Base-by-base conservation (phyloP, 30 jellyfish, hydroid and myxozoan genomes). In the Chrysaora quinquecirrha region DNA sequence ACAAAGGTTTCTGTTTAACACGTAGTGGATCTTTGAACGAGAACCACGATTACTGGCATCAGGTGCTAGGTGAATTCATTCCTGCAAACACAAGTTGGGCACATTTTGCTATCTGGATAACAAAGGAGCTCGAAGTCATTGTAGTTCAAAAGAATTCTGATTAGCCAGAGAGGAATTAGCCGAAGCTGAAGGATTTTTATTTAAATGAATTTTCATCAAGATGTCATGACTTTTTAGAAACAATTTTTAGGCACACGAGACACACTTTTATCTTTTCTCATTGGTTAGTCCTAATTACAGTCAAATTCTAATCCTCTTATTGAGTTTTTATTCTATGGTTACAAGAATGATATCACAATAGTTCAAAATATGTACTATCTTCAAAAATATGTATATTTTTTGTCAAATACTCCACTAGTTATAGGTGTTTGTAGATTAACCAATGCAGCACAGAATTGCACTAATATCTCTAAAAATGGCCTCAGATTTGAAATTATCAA, bases 381-480 rank as follows among this genome's bases (percentile, higher is more conserved):
- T 64, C 6, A 6, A 6, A 3, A 64, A 22, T 64, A 9, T 3
- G 6, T 18, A 21, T 30, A 7, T 64, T 7, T 64, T 27, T 23
- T 29, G 7, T 25, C 75, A 47, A 30, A 54, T 23, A 58, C 64
- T 27, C 69, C 79, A 30, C 49, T 62, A 33, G 28, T 76, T 61
- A 76, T 25, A 46, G 88, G 78, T n/a, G 68, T 2, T 46, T 63
- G 88, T 43, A 76, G 60, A 46, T 56, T 76, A 4, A 58, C 87
- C 32, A 75, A 34, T 10, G 87, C 87, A 75, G 87, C 54, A 75
- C 87, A 75, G 28, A 32, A 20, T 75, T 50, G 87, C 2, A 58
- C 30, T 20, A 75, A 27, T 75, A 48, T 75, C 18, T 75, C 56
- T 16, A 34, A 49, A 30, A 49, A 75, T 9, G 62, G 76, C 33